phyloP scores from a whole-genome alignment of 2,797 vertebrate genomes.

The Gadopsis marmoratus region DNA sequence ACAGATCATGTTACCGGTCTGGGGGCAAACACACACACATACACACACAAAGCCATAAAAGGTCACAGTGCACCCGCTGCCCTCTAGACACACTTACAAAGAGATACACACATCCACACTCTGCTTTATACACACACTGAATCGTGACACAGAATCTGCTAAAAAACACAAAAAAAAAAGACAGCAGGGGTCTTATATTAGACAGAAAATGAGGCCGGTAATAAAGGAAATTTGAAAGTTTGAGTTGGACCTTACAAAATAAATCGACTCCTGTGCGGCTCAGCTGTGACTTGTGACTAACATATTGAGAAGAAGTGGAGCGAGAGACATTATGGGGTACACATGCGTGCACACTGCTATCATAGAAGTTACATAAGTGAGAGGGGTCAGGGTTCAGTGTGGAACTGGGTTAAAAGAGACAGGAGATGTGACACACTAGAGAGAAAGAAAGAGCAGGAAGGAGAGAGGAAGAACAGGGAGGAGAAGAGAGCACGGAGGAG shows the following conservation, averaged over 20 bases:
- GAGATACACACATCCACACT: conserved; percentile 46
- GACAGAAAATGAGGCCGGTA: background rate
- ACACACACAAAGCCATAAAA: conserved; percentile 57
- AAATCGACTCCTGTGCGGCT: background rate
- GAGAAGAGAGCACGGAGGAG: background rate
- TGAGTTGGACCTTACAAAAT: conserved; percentile 12
- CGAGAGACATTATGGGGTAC: conserved; percentile 19
- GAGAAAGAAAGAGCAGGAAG: background rate
- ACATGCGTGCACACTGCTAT: conserved; percentile 30
- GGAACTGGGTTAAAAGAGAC: conserved; percentile 67
- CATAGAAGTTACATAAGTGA: conserved; percentile 60
- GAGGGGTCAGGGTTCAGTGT: conserved; percentile 67
- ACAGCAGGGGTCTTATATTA: background rate
- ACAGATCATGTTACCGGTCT: conserved; percentile 76
- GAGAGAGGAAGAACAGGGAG: background rate
- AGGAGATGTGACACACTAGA: conserved; percentile 3
- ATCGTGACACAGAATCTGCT: background rate
- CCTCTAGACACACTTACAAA: conserved; percentile 65
- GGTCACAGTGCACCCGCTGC: conserved; percentile 73
- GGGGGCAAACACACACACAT: conserved; percentile 50
- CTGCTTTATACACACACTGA: conserved; percentile 8
- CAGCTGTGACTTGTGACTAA: conserved; percentile 36
- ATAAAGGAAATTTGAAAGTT: background rate
- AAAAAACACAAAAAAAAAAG: background rate
- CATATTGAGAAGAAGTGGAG: conserved; percentile 36